Percentiles rank a stretch among this genome's conserved stretches.
Evolutionary conservation across 2,797 vertebrate species (phyloP).

Genomic region (Smutsia gigantea): DNA sequence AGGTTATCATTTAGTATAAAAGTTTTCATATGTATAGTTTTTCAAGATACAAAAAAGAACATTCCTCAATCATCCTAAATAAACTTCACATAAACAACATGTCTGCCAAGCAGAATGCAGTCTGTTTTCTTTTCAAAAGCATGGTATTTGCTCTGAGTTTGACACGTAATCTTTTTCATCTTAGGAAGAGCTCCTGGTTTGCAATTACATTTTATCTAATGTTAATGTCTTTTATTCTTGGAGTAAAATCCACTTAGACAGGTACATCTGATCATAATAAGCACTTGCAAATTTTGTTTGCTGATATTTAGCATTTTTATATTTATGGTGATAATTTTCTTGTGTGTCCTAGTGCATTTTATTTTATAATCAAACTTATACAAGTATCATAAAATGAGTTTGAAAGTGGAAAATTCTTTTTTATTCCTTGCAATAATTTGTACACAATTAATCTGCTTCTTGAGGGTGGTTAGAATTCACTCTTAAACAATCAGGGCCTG

Average conservation of each 20-base stretch:
- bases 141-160: not conserved
- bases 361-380: not conserved
- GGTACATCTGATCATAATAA: not conserved
- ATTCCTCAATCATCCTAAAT: constrained; percentile 22
- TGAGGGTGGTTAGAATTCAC: not conserved
- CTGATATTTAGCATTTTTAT: not conserved
- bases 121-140: constrained; percentile 27
- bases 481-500: not conserved
- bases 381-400: constrained; percentile 12
- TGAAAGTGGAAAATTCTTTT: not conserved
- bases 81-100: constrained; percentile 31
- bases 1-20: constrained; percentile 60
- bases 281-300: not conserved
- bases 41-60: constrained; percentile 32
- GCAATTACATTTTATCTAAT: not conserved
- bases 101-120: not conserved
- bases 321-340: not conserved
- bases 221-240: constrained; percentile 48
- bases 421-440: constrained; percentile 10
- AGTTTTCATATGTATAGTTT: constrained; percentile 64
- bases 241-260: constrained; percentile 47
- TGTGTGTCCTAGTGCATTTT: not conserved
- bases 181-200: not conserved
- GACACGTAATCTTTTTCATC: not conserved
- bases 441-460: not conserved